Evolutionary conservation across 2,888 invertebrate species (phyloP).

Genomic region (Arge pagana): DNA sequence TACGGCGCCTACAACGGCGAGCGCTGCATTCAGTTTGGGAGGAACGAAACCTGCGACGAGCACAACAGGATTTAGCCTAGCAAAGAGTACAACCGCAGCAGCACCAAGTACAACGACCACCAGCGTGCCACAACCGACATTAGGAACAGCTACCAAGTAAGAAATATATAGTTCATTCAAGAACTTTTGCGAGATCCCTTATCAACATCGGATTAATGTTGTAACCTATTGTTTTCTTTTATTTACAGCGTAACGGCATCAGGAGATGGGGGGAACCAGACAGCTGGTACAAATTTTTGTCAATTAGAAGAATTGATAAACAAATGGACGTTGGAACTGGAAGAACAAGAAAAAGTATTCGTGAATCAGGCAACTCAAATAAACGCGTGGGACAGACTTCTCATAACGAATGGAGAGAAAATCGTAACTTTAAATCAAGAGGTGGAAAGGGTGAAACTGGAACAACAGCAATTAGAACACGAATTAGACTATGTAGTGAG

Average conservation of each 20-base stretch:
- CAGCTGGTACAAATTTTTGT: slow-evolving; percentile 72
- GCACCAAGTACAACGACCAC: slow-evolving; percentile 32
- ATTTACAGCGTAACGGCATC: slow-evolving; percentile 49
- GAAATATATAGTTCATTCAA: too few relatives aligned
- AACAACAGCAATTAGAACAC: slow-evolving; percentile 87
- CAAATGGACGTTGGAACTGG: slow-evolving; percentile 91
- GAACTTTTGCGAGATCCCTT: too few relatives aligned
- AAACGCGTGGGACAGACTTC: slow-evolving; percentile 92
- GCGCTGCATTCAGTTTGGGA: slow-evolving; percentile 35
- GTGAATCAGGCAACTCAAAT: slow-evolving; percentile 93
- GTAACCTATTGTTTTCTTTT: slow-evolving; percentile 23
- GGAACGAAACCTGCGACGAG: slow-evolving; percentile 34
- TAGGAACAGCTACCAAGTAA: slow-evolving; percentile 49
- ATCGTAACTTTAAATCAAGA: slow-evolving; percentile 85
- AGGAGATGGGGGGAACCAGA: slow-evolving; percentile 42
- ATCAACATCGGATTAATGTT: slow-evolving; percentile 5
- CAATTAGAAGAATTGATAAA: slow-evolving; percentile 91
- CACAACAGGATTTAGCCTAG: slow-evolving; percentile 19
- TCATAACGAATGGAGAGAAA: slow-evolving; percentile 92
- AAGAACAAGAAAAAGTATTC: slow-evolving; percentile 91
- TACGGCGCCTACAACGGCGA: slow-evolving; percentile 36
- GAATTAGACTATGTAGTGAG: slow-evolving; percentile 85
- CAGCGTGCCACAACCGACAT: slow-evolving; percentile 41
- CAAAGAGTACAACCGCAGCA: slow-evolving; percentile 37
- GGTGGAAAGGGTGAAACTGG: slow-evolving; percentile 85